These are phyloP conservation scores for Drosophila vallismaia DNA, from an alignment of 2,888 invertebrate species.

Conservation along the genomic window DNA sequence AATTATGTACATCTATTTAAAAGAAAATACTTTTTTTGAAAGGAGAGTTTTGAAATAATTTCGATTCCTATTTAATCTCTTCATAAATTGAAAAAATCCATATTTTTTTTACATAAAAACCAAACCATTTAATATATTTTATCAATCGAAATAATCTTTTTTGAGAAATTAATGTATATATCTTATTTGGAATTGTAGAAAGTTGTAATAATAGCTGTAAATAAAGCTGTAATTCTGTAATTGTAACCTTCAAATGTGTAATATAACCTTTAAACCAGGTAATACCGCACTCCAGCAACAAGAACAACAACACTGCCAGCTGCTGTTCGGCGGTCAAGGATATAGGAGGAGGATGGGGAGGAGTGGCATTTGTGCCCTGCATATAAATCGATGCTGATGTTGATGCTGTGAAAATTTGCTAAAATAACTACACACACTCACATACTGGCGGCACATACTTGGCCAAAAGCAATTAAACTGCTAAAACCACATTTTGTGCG, in stretches of 20 bases:
- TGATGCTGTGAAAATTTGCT: constrained; percentile 78
- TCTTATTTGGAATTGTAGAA: too few species aligned
- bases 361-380: constrained; percentile 59
- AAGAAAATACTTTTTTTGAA: too few species aligned
- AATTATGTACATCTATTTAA: too few species aligned
- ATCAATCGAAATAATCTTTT: too few species aligned
- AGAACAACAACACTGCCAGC: constrained; percentile 38
- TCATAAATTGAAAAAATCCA: too few species aligned
- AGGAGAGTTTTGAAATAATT: too few species aligned
- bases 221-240: too few species aligned
- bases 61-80: too few species aligned
- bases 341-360: background rate
- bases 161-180: too few species aligned
- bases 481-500: constrained; percentile 79
- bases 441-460: constrained; percentile 39
- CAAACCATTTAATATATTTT: too few species aligned
- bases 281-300: constrained; percentile 30
- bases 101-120: too few species aligned
- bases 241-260: background rate
- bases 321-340: constrained; percentile 46
- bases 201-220: too few species aligned
- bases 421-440: constrained; percentile 72
- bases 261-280: background rate
- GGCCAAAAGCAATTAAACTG: constrained; percentile 77
- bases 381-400: constrained; percentile 80